Conservation (phyloP, 2,888 invertebrate genomes). For the Andrena flavipes region DNA sequence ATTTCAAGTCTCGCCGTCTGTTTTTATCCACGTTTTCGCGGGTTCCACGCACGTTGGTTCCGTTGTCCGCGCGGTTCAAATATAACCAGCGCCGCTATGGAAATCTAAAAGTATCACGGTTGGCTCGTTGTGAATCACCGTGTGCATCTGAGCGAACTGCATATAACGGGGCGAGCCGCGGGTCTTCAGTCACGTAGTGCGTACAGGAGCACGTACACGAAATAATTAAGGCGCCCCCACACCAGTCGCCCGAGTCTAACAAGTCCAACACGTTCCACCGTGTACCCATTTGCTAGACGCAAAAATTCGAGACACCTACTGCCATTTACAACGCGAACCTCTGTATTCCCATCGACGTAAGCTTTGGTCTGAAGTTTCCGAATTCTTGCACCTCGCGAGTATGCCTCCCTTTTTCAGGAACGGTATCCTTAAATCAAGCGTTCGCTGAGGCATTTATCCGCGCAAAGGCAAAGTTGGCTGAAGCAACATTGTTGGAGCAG, state of each 20-base stretch:
- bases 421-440: neutral
- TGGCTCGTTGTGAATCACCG: conserved; percentile 52
- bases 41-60: conserved; percentile 27
- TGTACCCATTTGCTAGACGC: neutral
- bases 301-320: neutral
- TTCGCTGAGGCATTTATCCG: neutral
- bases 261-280: neutral
- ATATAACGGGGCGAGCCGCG: conserved; percentile 41
- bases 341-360: too few relatives aligned
- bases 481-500: neutral
- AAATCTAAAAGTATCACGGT: conserved; percentile 61
- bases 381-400: too few relatives aligned
- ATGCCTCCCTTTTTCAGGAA: too few relatives aligned
- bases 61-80: conserved; percentile 45
- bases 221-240: conserved; percentile 48
- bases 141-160: conserved; percentile 40
- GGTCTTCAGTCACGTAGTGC: conserved; percentile 43
- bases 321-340: neutral
- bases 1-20: conserved; percentile 11
- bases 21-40: conserved; percentile 7
- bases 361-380: too few relatives aligned
- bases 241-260: neutral
- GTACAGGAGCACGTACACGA: conserved; percentile 33
- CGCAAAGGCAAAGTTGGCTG: neutral
- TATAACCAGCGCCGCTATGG: conserved; percentile 35